phyloP scores from a whole-genome alignment of 1,140 invertebrate species.

The Trichoplusia ni region DNA sequence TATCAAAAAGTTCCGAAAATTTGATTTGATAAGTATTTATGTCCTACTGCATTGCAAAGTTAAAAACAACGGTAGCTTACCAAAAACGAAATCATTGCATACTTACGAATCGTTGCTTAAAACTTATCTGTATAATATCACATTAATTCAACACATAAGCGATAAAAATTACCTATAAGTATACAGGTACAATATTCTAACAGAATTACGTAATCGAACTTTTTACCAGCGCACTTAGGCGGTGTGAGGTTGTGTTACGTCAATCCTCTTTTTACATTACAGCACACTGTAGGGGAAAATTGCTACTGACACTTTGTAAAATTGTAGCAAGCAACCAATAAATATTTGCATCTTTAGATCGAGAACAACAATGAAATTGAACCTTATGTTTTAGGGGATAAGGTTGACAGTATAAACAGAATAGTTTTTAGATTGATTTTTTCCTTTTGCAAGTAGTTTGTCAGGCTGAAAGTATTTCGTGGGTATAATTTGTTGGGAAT shows the following conservation, averaged over 20 bases:
- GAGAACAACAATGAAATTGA: background rate
- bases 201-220: constrained; percentile 23
- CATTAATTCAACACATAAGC: too few species aligned
- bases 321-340: constrained; percentile 22
- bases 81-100: too few species aligned
- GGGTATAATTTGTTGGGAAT: constrained; percentile 22
- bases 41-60: too few species aligned
- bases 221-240: constrained; percentile 14
- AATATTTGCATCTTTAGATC: constrained; percentile 3
- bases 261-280: constrained; percentile 30
- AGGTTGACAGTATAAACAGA: background rate
- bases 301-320: constrained; percentile 37
- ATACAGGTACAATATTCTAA: background rate
- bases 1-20: too few species aligned
- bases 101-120: too few species aligned
- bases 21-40: too few species aligned
- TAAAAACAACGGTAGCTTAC: too few species aligned
- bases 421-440: background rate
- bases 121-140: too few species aligned
- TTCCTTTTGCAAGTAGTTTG: constrained; percentile 26
- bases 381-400: background rate
- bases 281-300: constrained; percentile 27
- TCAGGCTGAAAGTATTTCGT: constrained; percentile 22
- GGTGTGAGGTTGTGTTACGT: constrained; percentile 7
- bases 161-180: too few species aligned